Conservation (phyloP, 2,888 invertebrate species). For the Lasioglossum vierecki region DNA sequence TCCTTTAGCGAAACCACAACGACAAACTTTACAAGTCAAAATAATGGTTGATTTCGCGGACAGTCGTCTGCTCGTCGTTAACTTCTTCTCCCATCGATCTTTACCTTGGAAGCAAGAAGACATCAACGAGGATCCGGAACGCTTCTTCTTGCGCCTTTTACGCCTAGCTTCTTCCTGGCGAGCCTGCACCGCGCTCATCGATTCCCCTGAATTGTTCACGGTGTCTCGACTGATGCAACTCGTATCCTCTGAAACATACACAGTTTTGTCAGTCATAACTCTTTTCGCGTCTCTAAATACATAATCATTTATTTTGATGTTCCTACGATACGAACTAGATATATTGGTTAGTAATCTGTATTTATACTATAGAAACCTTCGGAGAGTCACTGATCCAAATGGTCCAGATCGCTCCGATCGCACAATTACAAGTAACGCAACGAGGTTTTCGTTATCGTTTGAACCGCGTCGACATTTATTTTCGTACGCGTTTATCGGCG, state of each 20-base stretch:
- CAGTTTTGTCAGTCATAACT: neutral
- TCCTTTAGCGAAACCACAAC: neutral
- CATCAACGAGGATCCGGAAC: slow-evolving; percentile 94
- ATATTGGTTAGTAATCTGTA: too few species aligned
- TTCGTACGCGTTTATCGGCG: neutral
- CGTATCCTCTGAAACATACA: slow-evolving; percentile 80
- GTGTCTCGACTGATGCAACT: slow-evolving; percentile 73
- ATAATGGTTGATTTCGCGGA: neutral
- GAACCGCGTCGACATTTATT: neutral
- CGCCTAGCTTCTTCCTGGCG: slow-evolving; percentile 95
- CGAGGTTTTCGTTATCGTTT: neutral
- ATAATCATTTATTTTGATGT: too few species aligned
- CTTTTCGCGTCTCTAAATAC: neutral
- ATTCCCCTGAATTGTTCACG: slow-evolving; percentile 78
- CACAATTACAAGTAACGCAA: neutral
- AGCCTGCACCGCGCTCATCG: slow-evolving; percentile 83
- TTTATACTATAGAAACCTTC: neutral
- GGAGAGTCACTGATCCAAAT: neutral
- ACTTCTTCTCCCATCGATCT: neutral
- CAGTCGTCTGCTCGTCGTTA: neutral
- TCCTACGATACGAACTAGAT: too few species aligned
- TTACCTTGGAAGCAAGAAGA: slow-evolving; percentile 96
- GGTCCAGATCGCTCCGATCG: too few species aligned
- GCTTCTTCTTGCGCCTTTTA: slow-evolving; percentile 95
- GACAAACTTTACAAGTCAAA: neutral